Conservation (phyloP, 2,113 vertebrate genomes). For the Pelecanus crispus region DNA sequence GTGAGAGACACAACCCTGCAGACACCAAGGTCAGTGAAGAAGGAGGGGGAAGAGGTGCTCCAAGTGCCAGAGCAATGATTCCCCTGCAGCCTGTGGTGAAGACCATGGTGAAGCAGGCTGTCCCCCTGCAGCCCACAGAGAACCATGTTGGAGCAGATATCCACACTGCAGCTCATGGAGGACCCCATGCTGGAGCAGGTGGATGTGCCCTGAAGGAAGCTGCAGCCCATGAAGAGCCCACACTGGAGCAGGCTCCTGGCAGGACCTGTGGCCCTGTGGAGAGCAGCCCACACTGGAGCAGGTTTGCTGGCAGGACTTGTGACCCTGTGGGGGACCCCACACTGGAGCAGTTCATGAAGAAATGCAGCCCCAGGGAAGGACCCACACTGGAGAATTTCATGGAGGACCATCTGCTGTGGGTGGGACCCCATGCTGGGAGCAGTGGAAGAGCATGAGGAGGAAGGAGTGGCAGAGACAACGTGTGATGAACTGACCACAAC, state of each 20-base stretch:
- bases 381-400: background rate
- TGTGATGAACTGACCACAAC: background rate
- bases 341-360: background rate
- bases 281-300: background rate
- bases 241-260: background rate
- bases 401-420: background rate
- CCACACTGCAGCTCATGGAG: background rate
- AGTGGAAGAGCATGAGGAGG: background rate
- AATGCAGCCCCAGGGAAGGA: background rate
- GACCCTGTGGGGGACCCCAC: background rate
- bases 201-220: background rate
- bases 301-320: background rate
- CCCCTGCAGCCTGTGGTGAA: background rate
- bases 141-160: too few relatives aligned
- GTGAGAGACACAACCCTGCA: background rate
- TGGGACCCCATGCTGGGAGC: background rate
- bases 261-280: background rate
- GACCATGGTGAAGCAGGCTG: background rate
- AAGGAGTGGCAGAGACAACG: background rate
- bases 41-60: background rate
- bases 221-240: background rate
- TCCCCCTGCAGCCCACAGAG: background rate
- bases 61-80: fast-evolving
- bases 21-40: background rate
- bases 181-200: background rate